Base-by-base conservation (phyloP, 2,888 invertebrate genomes). In the Lasiommata megera region DNA sequence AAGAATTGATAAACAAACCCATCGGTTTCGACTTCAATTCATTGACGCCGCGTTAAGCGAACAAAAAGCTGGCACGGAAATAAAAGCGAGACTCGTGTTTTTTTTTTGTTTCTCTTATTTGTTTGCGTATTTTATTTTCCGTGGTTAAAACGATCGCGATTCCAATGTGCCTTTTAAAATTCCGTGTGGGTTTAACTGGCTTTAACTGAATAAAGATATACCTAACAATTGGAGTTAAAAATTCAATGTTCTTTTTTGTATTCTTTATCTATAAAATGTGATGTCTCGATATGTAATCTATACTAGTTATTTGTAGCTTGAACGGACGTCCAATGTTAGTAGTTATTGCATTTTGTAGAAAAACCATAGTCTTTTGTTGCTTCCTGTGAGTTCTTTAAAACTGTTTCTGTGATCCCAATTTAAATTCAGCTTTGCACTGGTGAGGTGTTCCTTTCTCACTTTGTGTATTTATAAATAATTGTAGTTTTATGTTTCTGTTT, bases 121-220 rank as follows among this genome's bases (percentile, higher is more conserved):
- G 54, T 53, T 60, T 53, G 36, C 56, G 54, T 61, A 61, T 62
- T 65, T 65, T 65, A 58, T 55, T 63, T 50, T 51, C 56, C 60
- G 63, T 52, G 63, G 65, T 62, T 54, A 62, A 65, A 62, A 62
- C 60, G 58, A 58, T 65, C 63, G 56, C 52, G 54, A 52, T 61
- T 56, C 59, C 58, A 61, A 56, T 62, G 60, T 63, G 60, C 56
- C 53, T 56, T 56, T 56, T 51, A 56, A 61, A 59, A 54, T 56
- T 61, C 56, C 41, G 38, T 17, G 34, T 7, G 36, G 31, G 55
- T 37, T 53, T 56, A 53, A 59, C 59, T 40, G 55, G 29, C 14
- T 56, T 59, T 52, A 55, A 55, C 55, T 52, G 56, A 52, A 55
- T 47, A 55, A 55, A 46, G 34, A 28, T 52, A 47, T 55, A n/a